These are phyloP conservation scores for Aphis craccivora DNA, from an alignment of 1,140 invertebrate species.

Conservation along the genomic window DNA sequence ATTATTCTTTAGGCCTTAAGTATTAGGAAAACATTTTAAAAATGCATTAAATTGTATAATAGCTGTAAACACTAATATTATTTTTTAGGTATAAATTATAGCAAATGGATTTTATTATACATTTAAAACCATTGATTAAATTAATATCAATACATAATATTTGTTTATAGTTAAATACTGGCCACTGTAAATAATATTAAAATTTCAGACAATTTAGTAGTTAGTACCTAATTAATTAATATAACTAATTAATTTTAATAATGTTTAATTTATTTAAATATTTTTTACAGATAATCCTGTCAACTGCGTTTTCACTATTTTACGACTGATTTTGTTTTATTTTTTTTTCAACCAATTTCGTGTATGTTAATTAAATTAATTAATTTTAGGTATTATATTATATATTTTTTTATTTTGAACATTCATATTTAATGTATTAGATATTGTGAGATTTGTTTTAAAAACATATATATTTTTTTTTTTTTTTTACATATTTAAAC, in stretches of 20 bases:
- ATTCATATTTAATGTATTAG: slow-evolving; percentile 32
- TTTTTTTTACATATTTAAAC: neutral
- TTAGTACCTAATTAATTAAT: neutral
- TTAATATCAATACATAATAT: neutral
- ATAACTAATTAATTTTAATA: neutral
- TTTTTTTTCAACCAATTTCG: neutral
- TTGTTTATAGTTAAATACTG: neutral
- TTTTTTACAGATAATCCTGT: slow-evolving; percentile 13
- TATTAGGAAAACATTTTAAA: too few species aligned
- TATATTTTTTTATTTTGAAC: slow-evolving; percentile 16
- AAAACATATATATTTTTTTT: neutral
- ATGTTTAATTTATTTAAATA: neutral
- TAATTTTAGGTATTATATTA: neutral
- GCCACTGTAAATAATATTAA: neutral
- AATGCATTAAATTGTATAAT: neutral
- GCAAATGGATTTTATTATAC: neutral
- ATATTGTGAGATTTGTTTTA: slow-evolving; percentile 34
- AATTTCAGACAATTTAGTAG: neutral
- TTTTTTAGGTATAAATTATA: neutral
- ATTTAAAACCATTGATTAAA: neutral
- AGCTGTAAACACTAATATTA: neutral
- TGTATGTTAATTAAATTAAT: slow-evolving; percentile 23
- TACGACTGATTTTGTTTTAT: slow-evolving; percentile 35
- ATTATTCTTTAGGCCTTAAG: neutral
- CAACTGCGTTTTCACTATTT: neutral